Percentiles rank a stretch among this genome's conserved stretches.
phyloP scores from a whole-genome alignment of 2,888 invertebrate genomes.

The Lacanobia wlatinum region DNA sequence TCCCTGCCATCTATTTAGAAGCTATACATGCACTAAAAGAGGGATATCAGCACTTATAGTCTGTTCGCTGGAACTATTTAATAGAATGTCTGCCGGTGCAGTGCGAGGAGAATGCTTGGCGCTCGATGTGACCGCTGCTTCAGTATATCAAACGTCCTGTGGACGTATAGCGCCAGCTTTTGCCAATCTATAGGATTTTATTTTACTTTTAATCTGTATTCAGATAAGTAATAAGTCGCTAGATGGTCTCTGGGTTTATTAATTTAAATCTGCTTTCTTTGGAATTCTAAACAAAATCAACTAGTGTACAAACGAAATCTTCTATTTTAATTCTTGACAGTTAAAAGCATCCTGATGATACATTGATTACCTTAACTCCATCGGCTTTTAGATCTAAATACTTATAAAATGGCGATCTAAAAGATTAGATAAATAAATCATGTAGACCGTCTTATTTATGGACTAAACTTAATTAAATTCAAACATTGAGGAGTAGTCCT shows the following conservation, averaged over 20 bases:
- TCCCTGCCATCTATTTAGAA: slow-evolving; percentile 69
- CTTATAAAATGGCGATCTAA: slow-evolving; percentile 21
- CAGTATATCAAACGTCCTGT: slow-evolving; percentile 22
- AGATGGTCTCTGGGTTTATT: neutral
- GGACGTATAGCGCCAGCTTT: slow-evolving; percentile 29
- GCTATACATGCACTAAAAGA: slow-evolving; percentile 62
- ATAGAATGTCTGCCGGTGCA: slow-evolving; percentile 50
- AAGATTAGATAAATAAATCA: slow-evolving; percentile 48
- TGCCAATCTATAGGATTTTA: neutral
- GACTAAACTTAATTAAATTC: slow-evolving; percentile 45
- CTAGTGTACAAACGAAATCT: neutral
- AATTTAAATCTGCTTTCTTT: too few relatives aligned
- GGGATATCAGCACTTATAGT: slow-evolving; percentile 61
- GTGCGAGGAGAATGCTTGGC: slow-evolving; percentile 51
- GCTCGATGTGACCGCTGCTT: slow-evolving; percentile 18
- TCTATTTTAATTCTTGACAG: slow-evolving; percentile 20
- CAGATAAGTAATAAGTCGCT: neutral
- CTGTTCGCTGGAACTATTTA: slow-evolving; percentile 54
- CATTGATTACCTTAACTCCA: slow-evolving; percentile 15
- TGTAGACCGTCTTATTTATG: slow-evolving; percentile 41
- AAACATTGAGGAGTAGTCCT: slow-evolving; percentile 41
- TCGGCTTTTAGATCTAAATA: slow-evolving; percentile 10
- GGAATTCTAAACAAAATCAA: too few relatives aligned
- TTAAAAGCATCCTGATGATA: slow-evolving; percentile 16
- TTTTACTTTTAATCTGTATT: neutral